Evolutionary conservation across 2,888 invertebrate species (phyloP), one percentile per base, ranked within the genome.

Genomic region (Omphaloscelis lunosa): DNA sequence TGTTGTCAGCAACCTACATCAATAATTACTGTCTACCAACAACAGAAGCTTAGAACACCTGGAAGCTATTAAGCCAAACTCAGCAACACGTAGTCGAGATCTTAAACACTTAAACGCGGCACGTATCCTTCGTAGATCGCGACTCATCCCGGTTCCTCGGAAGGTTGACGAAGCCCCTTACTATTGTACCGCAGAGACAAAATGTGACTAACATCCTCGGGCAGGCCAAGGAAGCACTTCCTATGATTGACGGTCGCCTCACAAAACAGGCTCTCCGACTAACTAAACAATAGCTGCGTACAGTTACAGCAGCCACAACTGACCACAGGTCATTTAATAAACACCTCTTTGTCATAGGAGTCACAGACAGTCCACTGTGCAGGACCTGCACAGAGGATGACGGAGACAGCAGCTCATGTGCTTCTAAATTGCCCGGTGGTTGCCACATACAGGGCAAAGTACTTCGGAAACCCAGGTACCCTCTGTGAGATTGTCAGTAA

Each of bases 31-130:
- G 7, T 17, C 12, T 23, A 34, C 17, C 15, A 34, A 20, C 23
- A 65, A 5, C 34, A 29, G n/a, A 23, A 39, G 1, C 27, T 15
- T 8, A 2, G 23, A 27, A n/a, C 74, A 82, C 78, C 83, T 81
- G 85, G 29, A 56, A 15, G 34, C 62, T 23, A 78, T 75, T 72
- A 78, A 78, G 27, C 70, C 72, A 75, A 73, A 63, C 53, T 71
- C 80, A 83, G 82, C 77, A 87, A 85, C 89, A 89, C 87, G 89
- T 90, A 92, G 92, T 91, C 90, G 89, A 90, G 87, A 86, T 82
- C 90, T 90, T 87, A 86, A 92, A 90, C 91, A 92, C 92, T 93
- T 92, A 93, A 92, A 92, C 87, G 87, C 89, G 92, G 91, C 93
- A 93, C 94, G 93, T 91, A 89, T 85, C 82, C 89, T 84, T 77